Percentiles rank a stretch among this genome's conserved stretches.
phyloP scores from a whole-genome alignment of 2,113 vertebrate genomes.

The Agapornis roseicollis region DNA sequence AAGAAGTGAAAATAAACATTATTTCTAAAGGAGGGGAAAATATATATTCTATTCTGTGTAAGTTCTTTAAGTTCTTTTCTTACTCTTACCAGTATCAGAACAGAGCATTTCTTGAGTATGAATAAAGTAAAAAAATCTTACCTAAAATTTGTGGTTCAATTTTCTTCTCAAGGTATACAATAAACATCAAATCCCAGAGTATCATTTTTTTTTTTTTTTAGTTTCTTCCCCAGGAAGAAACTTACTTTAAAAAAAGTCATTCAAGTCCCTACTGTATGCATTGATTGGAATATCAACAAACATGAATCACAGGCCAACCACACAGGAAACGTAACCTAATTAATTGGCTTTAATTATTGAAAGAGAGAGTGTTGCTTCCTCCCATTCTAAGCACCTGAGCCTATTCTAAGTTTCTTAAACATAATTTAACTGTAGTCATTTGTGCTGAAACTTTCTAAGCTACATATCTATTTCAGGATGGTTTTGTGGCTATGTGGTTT shows the following conservation, averaged over 20 bases:
- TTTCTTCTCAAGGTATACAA: not conserved
- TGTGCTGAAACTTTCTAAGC: not conserved
- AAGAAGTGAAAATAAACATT: not conserved
- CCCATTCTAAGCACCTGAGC: not conserved
- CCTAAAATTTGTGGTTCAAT: not conserved
- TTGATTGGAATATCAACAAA: not conserved
- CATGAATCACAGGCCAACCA: not conserved
- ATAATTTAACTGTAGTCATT: not conserved
- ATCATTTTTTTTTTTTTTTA: not conserved
- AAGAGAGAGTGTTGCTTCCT: not conserved
- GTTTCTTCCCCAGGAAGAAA: not conserved
- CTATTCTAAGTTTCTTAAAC: not conserved
- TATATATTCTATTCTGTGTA: not conserved
- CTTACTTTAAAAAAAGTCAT: not conserved
- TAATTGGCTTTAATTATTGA: not conserved
- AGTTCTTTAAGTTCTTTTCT: not conserved
- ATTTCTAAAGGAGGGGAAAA: not conserved
- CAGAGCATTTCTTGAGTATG: not conserved
- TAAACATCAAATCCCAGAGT: not conserved
- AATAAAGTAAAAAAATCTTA: not conserved
- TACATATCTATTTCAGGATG: not conserved
- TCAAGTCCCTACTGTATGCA: not conserved
- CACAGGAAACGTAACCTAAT: not conserved
- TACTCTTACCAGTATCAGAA: not conserved
- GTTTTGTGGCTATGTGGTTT: not conserved